Evolutionary conservation across 2,113 vertebrate genomes (phyloP), one percentile per base, ranked within the genome.

Genomic region (Oreochromis spilurus): DNA sequence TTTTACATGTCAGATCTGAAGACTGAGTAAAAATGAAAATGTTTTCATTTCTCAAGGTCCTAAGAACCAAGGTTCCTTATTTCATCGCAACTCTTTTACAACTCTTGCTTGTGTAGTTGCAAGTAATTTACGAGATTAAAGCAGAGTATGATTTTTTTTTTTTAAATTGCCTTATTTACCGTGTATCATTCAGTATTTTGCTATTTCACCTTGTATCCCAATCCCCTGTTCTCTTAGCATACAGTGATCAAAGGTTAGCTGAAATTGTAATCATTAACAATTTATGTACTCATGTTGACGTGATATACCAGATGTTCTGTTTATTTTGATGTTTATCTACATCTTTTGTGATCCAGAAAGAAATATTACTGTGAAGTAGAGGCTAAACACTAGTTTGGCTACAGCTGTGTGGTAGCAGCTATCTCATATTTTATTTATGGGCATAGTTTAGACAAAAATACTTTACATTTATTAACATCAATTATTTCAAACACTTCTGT

Each of bases 401-500:
- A 36, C 82, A 67, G 43, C 10, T 70, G 14, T 5, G 7, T 72
- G 52, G 13, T 38, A 48, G 67, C 9, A 36, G 26, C 16, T 43
- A 16, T 38, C 24, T 9, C n/a, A 7, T 17, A 8, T 12, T 82
- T 79, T 53, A 10, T 79, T 34, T 82, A 43, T 58, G 38, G 17
- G 45, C 45, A 24, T 45, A 34, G 12, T 48, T 87, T 43, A 54
- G n/a, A 52, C 60, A 55, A 48, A 38, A 14, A 1, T 11, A 11
- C 75, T 81, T 87, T 70, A 50, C 78, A 29, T 86, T 82, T 80
- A 48, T 43, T n/a, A n/a, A 7, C 80, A 88, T 90, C 1, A 72
- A 40, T 87, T 81, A 79, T 91, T 87, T 83, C 57, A 77, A 77
- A 72, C 60, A 48, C 55, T 53, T 85, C 67, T 75, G 52, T 90